phyloP scores from a whole-genome alignment of 2,888 invertebrate species.

The Noctua pronuba region DNA sequence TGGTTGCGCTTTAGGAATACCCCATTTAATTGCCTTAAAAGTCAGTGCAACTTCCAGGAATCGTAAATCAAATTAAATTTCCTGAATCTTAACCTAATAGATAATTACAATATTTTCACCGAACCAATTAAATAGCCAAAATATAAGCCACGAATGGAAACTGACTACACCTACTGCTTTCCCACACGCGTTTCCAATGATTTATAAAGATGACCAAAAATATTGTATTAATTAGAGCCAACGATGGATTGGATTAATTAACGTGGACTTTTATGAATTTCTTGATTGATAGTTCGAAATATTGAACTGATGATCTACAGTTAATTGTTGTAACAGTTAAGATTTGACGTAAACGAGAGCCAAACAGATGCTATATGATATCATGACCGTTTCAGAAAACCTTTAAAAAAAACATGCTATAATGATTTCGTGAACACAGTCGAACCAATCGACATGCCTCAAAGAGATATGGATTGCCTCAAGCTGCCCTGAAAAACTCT shows the following conservation, averaged over 20 bases:
- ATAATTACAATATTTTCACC: background rate
- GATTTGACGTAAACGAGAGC: slow-evolving; percentile 29
- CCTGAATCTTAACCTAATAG: slow-evolving; percentile 22
- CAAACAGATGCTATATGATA: slow-evolving; percentile 8
- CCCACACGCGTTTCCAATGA: slow-evolving; percentile 51
- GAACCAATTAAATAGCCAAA: slow-evolving; percentile 39
- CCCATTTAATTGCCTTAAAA: slow-evolving; percentile 4
- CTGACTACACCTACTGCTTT: slow-evolving; percentile 58
- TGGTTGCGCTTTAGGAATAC: no score
- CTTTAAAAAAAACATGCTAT: background rate
- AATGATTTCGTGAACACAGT: background rate
- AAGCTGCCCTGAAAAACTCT: background rate
- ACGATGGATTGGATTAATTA: slow-evolving; percentile 56
- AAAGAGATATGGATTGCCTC: background rate
- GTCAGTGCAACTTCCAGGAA: slow-evolving; percentile 24
- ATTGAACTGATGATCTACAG: slow-evolving; percentile 32
- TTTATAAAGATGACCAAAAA: slow-evolving; percentile 63
- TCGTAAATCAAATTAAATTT: background rate
- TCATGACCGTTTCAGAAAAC: background rate
- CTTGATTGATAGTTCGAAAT: slow-evolving; percentile 57
- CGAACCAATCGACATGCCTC: background rate
- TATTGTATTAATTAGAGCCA: slow-evolving; percentile 59
- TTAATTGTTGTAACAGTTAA: slow-evolving; percentile 42
- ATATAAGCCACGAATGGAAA: slow-evolving; percentile 28
- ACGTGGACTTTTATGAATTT: slow-evolving; percentile 59